Conservation (phyloP, 2,113 vertebrate species). For the Pterocles orientalis region DNA sequence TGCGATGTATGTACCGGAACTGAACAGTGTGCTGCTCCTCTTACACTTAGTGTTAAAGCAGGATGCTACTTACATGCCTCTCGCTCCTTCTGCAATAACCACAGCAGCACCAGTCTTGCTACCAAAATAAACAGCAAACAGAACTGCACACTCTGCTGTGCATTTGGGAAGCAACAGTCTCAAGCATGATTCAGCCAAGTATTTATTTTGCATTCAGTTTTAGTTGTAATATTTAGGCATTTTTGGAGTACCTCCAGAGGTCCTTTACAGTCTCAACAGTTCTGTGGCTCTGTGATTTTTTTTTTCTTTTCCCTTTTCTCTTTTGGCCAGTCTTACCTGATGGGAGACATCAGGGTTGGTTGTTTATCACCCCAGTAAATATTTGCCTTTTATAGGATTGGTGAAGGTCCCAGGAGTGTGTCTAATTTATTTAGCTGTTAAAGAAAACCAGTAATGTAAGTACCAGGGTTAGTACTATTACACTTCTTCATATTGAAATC, state of each 20-base stretch:
- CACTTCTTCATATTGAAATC: neutral
- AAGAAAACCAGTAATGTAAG: neutral
- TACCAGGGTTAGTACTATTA: neutral
- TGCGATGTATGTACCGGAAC: accelerated
- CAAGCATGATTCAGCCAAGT: neutral
- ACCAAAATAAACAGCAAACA: neutral
- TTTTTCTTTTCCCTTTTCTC: neutral
- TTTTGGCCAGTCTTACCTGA: neutral
- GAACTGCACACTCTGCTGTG: accelerated
- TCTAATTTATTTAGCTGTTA: neutral
- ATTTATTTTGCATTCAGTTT: neutral
- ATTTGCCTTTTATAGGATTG: neutral
- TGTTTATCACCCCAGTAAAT: slow-evolving; percentile 9
- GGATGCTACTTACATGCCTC: neutral
- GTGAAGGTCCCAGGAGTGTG: neutral
- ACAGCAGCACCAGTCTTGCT: neutral
- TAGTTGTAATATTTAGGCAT: neutral
- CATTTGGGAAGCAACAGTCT: neutral
- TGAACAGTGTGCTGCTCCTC: neutral
- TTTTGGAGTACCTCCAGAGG: neutral
- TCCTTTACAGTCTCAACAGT: neutral
- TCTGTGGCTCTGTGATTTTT: neutral
- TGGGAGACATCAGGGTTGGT: neutral
- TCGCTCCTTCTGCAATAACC: neutral
- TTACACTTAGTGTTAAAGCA: neutral